Conservation (phyloP, 2,113 vertebrate species). For the Stictonetta naevosa region DNA sequence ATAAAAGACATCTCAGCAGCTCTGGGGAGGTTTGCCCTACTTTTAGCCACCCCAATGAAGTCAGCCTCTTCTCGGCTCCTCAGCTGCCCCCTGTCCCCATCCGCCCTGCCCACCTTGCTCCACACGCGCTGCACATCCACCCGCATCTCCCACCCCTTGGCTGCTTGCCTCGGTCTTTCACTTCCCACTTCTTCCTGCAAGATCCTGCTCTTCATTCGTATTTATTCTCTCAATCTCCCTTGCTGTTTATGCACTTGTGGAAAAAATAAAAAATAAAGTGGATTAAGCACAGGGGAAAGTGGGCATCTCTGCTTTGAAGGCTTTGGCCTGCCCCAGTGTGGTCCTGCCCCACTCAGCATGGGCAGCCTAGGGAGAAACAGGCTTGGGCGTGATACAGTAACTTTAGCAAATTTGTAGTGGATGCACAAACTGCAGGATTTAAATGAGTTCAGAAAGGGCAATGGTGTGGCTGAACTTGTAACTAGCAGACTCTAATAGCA, state of each 20-base stretch:
- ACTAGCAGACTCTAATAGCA: not conserved
- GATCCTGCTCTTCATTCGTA: not conserved
- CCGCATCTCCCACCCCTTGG: not conserved
- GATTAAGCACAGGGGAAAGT: not conserved
- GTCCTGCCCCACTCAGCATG: not conserved
- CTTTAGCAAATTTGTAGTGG: not conserved
- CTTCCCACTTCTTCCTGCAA: not conserved
- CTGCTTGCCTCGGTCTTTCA: not conserved
- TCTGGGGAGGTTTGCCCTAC: not conserved
- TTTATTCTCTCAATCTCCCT: not conserved
- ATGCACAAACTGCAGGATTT: not conserved
- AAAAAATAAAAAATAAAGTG: not conserved
- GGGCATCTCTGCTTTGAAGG: not conserved
- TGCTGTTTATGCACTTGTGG: not conserved
- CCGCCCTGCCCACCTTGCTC: not conserved
- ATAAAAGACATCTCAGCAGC: not conserved
- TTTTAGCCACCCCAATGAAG: not conserved
- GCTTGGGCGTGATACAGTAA: not conserved
- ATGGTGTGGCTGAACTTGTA: not conserved
- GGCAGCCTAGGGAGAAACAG: not conserved
- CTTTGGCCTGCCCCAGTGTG: not conserved
- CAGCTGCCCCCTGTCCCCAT: not conserved
- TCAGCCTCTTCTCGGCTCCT: not conserved
- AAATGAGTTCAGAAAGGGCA: not conserved
- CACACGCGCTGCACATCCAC: accelerated